Base-by-base conservation (phyloP, 2,888 invertebrate genomes). In the Ceratothoa steindachneri region DNA sequence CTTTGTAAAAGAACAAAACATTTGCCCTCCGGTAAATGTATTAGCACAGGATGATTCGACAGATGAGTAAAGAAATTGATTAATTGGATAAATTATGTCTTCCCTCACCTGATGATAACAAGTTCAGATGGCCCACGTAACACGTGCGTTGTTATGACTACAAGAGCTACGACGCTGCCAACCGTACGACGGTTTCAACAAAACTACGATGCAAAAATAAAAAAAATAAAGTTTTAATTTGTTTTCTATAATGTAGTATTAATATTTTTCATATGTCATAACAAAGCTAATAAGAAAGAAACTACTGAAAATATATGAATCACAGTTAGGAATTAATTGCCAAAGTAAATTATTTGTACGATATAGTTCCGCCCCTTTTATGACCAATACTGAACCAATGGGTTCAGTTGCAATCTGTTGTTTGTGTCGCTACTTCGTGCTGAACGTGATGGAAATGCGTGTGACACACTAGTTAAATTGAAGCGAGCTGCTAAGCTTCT, bases 91-190 rank as follows among this genome's bases (percentile, higher is more conserved):
- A 41, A 41, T 41, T 41, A 41, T 41, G n/a, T n/a, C n/a, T 41
- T 5, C 41, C 24, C 60, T 60, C 60, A 60, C 60, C 60, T 60
- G 60, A n/a, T 60, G 60, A 24, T 60, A 60, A 12, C 12, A 22
- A 24, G 12, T 24, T n/a, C 12, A 60, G 60, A 12, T 22, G 60
- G 22, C 22, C 24, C 60, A 60, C 60, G 60, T 60, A 15, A 24
- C 60, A 60, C 60, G 60, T 60, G 60, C 60, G 60, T 60, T 60
- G 60, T 60, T 24, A 60, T 60, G 60, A 24, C 60, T 60, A 60
- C 60, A 24, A 12, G 12, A 22, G 5, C 5, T 41, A 41, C 41
- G 22, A 24, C 22, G 22, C 60, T 60, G 60, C 60, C 60, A 60
- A 24, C n/a, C 60, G 60, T 60, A 60, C 60, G 24, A 60, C 5